Conservation (phyloP, 1,140 invertebrate species). For the Bicyclus anynana region DNA sequence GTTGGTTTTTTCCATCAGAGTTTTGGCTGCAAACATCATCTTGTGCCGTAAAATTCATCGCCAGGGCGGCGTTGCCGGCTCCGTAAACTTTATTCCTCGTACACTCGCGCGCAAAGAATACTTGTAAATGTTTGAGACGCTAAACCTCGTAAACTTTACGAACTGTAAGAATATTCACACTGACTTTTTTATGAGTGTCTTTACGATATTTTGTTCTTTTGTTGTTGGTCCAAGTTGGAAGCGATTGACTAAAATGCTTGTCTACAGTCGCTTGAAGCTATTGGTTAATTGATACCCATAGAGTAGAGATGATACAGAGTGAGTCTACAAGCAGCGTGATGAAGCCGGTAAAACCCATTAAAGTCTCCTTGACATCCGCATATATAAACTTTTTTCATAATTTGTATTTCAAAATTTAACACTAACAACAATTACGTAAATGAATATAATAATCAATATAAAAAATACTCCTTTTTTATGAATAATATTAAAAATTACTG, state of each 20-base stretch:
- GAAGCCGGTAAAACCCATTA: too few relatives aligned
- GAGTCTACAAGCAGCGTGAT: too few relatives aligned
- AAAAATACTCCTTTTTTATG: too few relatives aligned
- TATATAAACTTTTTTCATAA: too few relatives aligned
- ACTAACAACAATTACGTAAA: too few relatives aligned
- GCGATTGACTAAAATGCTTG: neutral
- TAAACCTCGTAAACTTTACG: slow-evolving; percentile 65
- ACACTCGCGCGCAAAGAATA: slow-evolving; percentile 27
- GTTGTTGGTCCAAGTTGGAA: slow-evolving; percentile 20
- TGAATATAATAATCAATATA: too few relatives aligned
- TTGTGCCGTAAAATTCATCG: slow-evolving; percentile 36
- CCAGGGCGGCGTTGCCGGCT: slow-evolving; percentile 32
- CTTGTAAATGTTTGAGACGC: slow-evolving; percentile 42
- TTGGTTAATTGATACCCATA: too few relatives aligned
- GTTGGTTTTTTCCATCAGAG: neutral
- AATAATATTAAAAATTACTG: too few relatives aligned
- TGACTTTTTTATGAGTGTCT: slow-evolving; percentile 54
- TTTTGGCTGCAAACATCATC: slow-evolving; percentile 25
- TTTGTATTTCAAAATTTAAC: too few relatives aligned
- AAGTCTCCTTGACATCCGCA: too few relatives aligned
- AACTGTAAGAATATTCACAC: slow-evolving; percentile 62
- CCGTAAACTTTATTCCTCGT: slow-evolving; percentile 46
- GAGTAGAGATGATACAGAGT: too few relatives aligned
- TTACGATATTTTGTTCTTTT: slow-evolving; percentile 52
- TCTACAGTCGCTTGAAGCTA: too few relatives aligned